These are phyloP conservation scores for Vulpes lagopus DNA, from an alignment of 2,113 vertebrate genomes.

Conservation along the genomic window DNA sequence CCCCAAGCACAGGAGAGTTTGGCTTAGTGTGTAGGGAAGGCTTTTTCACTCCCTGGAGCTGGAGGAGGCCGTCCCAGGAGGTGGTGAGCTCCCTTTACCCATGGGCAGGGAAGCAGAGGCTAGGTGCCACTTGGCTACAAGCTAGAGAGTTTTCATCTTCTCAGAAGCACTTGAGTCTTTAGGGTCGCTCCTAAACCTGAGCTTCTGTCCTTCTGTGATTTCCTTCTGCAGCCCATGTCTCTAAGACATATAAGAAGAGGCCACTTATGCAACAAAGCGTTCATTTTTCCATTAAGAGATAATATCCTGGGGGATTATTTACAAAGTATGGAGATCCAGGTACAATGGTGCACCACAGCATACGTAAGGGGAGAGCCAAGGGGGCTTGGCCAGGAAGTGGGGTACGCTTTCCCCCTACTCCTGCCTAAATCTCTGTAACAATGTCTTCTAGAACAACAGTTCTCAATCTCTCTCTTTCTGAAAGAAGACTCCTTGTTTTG, in stretches of 20 bases:
- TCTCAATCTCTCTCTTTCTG: not conserved
- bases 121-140: rapidly evolving
- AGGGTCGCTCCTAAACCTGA: not conserved
- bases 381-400: rapidly evolving
- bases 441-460: not conserved
- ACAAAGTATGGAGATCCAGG: not conserved
- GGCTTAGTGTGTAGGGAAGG: not conserved
- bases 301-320: not conserved
- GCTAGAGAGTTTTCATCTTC: not conserved
- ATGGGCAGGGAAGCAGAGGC: not conserved
- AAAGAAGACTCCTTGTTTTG: not conserved
- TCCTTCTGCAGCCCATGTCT: not conserved
- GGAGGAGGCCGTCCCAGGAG: not conserved
- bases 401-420: no score
- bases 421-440: not conserved
- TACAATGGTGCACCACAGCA: no score
- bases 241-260: not conserved
- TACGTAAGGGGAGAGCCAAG: not conserved
- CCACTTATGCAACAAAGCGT: not conserved
- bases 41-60: not conserved
- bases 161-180: not conserved
- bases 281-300: not conserved
- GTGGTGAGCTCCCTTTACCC: rapidly evolving
- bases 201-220: not conserved
- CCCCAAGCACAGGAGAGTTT: not conserved